Conservation (phyloP, 2,113 vertebrate species). For the Protomyctophum bolini region DNA sequence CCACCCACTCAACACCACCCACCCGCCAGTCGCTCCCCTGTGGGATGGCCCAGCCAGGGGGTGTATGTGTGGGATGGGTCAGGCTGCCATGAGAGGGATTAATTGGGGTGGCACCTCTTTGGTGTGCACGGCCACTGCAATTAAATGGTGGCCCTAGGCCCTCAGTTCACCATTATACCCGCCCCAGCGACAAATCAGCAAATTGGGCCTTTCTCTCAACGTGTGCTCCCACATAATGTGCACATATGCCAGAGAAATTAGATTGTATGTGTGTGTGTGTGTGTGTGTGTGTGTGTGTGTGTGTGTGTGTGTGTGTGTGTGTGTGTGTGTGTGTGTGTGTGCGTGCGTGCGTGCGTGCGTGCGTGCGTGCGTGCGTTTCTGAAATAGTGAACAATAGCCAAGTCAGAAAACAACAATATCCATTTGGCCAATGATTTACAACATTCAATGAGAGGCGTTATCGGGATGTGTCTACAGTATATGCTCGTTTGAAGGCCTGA, state of each 20-base stretch:
- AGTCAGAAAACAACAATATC: too few relatives aligned
- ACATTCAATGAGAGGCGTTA: too few relatives aligned
- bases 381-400: too few relatives aligned
- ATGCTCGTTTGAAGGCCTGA: too few relatives aligned
- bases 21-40: conserved; percentile 50
- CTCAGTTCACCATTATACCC: conserved; percentile 58
- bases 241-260: conserved; percentile 36
- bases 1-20: conserved; percentile 7
- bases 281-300: conserved; percentile 1
- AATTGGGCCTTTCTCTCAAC: conserved; percentile 52
- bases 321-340: background rate
- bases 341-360: background rate
- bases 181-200: conserved; percentile 61
- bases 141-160: conserved; percentile 76
- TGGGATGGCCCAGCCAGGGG: conserved; percentile 51
- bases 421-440: too few relatives aligned
- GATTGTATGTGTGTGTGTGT: conserved; percentile 27
- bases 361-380: background rate
- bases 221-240: conserved; percentile 20
- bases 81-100: conserved; percentile 60
- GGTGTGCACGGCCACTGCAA: conserved; percentile 71
- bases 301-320: background rate
- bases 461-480: too few relatives aligned
- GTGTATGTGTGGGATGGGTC: conserved; percentile 54
- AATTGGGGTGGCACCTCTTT: conserved; percentile 76